Base-by-base conservation (phyloP, 1,140 invertebrate genomes). In the Holotrichia oblita region DNA sequence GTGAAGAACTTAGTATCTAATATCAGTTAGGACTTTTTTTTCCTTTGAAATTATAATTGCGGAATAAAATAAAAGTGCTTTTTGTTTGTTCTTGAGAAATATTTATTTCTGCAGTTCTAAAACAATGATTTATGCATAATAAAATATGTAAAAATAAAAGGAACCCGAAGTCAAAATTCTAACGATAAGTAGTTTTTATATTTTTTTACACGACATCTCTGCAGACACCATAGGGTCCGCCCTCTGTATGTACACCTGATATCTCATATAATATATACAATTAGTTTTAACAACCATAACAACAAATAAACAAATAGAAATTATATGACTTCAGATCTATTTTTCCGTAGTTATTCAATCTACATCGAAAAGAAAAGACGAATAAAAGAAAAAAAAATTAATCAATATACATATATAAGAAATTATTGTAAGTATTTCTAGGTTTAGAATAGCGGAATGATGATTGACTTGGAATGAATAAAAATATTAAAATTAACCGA, bases 101-200 rank as follows among this genome's bases (percentile, higher is more conserved):
- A 79, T 84, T 83, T 84, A 84, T 84, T 84, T 84, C 83, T 82
- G 81, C 80, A 83, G 82, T 84, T 82, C 82, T 82, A 83, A 85
- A 85, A 85, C 84, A 85, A 83, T 84, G 79, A 85, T 84, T 82
- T 83, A 84, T 81, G 80, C 81, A 83, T 83, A 84, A 83, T 82
- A 84, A 84, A 81, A 83, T 83, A 84, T 84, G 80, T 83, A 81
- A 82, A 80, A 82, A 82, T 82, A 69, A 83, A 84, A 84, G 81
- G 82, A 78, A 81, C 83, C 83, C 81, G 82, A 84, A 84, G 80
- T 83, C 82, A 83, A 78, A 81, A 81, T 78, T 81, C 81, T 84
- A 83, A 77, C 78, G 81, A 80, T 80, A 79, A 80, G 61, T 80
- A 78, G 73, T 80, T 79, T 81, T 80, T 82, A 81, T 73, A 77